phyloP scores from a whole-genome alignment of 2,888 invertebrate genomes.

The Protonemura montana region DNA sequence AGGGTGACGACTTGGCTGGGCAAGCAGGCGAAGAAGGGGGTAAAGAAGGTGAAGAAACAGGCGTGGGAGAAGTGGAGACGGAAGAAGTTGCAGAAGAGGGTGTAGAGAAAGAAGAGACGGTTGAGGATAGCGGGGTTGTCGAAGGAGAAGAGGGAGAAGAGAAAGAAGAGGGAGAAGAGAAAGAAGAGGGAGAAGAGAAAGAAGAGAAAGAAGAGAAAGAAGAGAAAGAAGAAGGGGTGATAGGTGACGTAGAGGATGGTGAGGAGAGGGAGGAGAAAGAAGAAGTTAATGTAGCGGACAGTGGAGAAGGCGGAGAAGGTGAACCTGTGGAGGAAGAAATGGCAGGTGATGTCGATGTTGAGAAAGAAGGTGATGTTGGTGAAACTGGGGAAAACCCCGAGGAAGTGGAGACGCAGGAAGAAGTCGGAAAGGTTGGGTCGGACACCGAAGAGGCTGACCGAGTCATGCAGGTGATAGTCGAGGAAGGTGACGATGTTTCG shows the following conservation, averaged over 20 bases:
- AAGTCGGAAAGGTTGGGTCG: too few species aligned
- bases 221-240: background rate
- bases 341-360: background rate
- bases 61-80: background rate
- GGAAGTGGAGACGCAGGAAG: slow-evolving; percentile 7
- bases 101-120: background rate
- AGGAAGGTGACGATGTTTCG: too few species aligned
- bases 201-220: background rate
- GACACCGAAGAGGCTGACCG: too few species aligned
- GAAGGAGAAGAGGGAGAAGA: background rate
- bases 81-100: background rate
- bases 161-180: background rate
- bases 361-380: background rate
- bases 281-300: too few species aligned
- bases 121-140: background rate
- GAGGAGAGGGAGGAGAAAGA: background rate
- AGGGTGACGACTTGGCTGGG: background rate
- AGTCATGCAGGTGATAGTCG: too few species aligned
- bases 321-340: background rate
- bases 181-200: background rate
- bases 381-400: background rate
- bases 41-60: background rate
- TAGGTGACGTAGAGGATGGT: background rate
- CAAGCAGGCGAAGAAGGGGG: background rate
- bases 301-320: background rate